Base-by-base conservation (phyloP, 2,797 vertebrate genomes). In the Pelodytes ibericus region DNA sequence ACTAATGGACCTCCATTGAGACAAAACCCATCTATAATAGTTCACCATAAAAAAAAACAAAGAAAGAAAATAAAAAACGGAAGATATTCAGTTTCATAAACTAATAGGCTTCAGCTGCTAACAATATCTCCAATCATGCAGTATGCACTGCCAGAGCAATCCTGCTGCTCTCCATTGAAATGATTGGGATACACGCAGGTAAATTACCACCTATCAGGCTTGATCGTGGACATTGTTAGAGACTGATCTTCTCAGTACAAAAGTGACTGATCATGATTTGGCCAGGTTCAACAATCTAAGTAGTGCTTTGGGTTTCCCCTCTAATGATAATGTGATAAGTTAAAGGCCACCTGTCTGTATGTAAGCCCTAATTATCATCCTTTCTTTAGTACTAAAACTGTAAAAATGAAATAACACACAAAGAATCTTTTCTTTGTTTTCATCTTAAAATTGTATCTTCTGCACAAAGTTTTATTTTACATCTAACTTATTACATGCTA, bases 281-380 rank as follows among this genome's bases (percentile, higher is more conserved):
- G 76, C 76, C 71, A 79, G 76, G 71, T 79, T 79, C 76, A 79
- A 79, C 76, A 79, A 73, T 79, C 76, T 79, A 79, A 79, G 71
- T 79, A 73, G 76, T 79, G 76, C 76, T 79, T 79, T 79, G 71
- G 76, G 71, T 79, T 79, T 79, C 71, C 76, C 72, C 76, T 79
- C 76, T 79, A 79, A 79, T 79, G 76, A 79, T 79, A 79, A 79
- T 79, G 76, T 79, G 76, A 79, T 79, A 79, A 79, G 76, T 79
- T 79, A 79, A 79, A 79, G 76, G 76, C 76, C 76, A 79, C 76
- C 76, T 79, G 76, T 79, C 76, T 73, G 68, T 73, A 69, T 79
- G 71, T 79, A 79, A 79, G 76, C 71, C 33, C 33, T 79, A 79
- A 79, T 79, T 79, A 79, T 79, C 64, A 61, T 67, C 76, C 27